Evolutionary conservation across 2,888 invertebrate species (phyloP).

Genomic region (Noctua janthe): DNA sequence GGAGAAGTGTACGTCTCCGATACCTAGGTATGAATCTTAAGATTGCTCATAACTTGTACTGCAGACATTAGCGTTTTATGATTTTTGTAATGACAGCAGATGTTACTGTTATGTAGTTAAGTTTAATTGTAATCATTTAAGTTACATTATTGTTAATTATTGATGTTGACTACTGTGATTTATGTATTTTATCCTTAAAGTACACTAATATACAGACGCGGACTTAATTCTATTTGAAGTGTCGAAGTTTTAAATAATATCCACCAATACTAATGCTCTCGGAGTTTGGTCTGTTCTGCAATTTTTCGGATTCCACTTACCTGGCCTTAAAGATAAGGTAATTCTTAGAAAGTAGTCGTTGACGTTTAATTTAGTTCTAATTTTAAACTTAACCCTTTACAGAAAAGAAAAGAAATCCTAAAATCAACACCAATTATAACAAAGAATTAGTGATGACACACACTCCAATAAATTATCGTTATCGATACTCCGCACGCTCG

Average conservation of each 20-base stretch:
- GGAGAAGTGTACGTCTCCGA: neutral
- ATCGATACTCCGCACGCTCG: slow-evolving; percentile 70
- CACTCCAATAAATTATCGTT: slow-evolving; percentile 67
- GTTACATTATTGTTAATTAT: no score
- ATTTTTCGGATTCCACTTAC: neutral
- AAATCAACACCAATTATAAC: slow-evolving; percentile 63
- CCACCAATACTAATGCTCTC: neutral
- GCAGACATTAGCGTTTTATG: neutral
- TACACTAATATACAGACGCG: neutral
- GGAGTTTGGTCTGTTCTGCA: neutral
- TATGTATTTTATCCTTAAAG: neutral
- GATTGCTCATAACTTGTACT: slow-evolving; percentile 13
- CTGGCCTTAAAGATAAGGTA: neutral
- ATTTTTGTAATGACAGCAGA: slow-evolving; percentile 7
- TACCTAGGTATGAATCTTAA: neutral
- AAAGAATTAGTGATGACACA: slow-evolving; percentile 75
- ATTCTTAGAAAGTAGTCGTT: neutral
- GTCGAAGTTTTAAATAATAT: neutral
- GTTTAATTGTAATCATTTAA: neutral
- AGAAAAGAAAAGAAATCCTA: slow-evolving; percentile 25
- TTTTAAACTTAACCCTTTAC: neutral
- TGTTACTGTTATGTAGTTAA: neutral
- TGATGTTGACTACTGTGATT: neutral
- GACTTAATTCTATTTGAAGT: neutral
- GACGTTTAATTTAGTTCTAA: neutral